Percentiles rank a stretch among this genome's conserved stretches.
These are phyloP conservation scores for Ennomos fuscantarius DNA, from an alignment of 2,888 invertebrate species.

Conservation along the genomic window DNA sequence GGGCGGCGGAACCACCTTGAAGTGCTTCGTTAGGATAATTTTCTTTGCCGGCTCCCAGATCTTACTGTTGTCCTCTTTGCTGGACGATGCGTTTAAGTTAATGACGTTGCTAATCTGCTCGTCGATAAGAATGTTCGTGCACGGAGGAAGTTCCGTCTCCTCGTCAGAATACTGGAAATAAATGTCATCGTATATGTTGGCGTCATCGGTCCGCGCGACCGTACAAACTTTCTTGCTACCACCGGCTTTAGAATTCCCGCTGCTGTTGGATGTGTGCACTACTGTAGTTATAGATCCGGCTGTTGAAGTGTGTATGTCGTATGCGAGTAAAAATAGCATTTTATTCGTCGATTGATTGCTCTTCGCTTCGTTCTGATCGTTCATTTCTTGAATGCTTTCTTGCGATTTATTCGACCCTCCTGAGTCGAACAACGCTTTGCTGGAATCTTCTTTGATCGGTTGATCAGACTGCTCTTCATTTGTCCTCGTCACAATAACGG, in stretches of 20 bases:
- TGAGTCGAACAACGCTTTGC: conserved; percentile 74
- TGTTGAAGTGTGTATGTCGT: conserved; percentile 88
- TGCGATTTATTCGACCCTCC: conserved; percentile 63
- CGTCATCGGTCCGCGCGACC: conserved; percentile 67
- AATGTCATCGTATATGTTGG: conserved; percentile 77
- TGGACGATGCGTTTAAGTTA: conserved; percentile 77
- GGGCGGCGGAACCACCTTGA: conserved; percentile 69
- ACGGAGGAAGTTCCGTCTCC: conserved; percentile 82
- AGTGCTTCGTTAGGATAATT: conserved; percentile 70
- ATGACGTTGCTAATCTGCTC: conserved; percentile 84
- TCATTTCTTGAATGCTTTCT: conserved; percentile 89
- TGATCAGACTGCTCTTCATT: conserved; percentile 57
- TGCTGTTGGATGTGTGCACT: conserved; percentile 73
- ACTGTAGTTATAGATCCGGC: conserved; percentile 77
- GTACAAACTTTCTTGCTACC: conserved; percentile 81
- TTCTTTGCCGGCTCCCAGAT: conserved; percentile 77
- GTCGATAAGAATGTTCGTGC: conserved; percentile 72
- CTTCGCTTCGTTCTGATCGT: conserved; percentile 90
- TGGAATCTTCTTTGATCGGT: conserved; percentile 71
- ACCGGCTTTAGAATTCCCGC: conserved; percentile 80
- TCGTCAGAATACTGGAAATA: conserved; percentile 86
- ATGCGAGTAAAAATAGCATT: conserved; percentile 87
- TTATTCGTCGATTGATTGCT: conserved; percentile 74
- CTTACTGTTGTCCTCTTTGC: conserved; percentile 75
- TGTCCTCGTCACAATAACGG: conserved; percentile 69